A percentile compares a stretch with the other conserved stretches of the same genome.
phyloP scores from a whole-genome alignment of 2,888 invertebrate genomes.

The Trichopoda pennipes region DNA sequence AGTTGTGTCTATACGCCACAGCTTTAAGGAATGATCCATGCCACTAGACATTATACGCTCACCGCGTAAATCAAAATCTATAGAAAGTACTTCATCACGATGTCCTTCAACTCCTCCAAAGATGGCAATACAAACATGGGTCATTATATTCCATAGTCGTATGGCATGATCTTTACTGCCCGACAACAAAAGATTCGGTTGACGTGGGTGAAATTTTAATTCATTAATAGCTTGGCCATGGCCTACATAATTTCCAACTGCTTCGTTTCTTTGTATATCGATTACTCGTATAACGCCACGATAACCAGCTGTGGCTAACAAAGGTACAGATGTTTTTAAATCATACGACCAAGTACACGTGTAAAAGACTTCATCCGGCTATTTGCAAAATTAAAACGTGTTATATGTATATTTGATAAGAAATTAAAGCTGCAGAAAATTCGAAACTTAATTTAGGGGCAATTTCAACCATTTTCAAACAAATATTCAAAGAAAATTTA shows the following conservation, averaged over 20 bases:
- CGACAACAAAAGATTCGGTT: constrained; percentile 90
- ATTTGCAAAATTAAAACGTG: constrained; percentile 26
- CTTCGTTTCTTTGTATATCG: constrained; percentile 90
- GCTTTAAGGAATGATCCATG: constrained; percentile 98
- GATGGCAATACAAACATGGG: constrained; percentile 95
- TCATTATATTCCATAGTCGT: constrained; percentile 96
- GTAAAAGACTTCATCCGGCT: constrained; percentile 97
- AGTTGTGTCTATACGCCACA: constrained; percentile 94
- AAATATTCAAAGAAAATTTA: no score
- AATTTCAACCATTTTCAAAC: no score
- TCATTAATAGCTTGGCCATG: constrained; percentile 96
- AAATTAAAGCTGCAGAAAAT: not conserved
- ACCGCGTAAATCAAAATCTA: constrained; percentile 92
- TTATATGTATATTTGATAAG: not conserved
- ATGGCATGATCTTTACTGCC: constrained; percentile 94
- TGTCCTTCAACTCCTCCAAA: constrained; percentile 99
- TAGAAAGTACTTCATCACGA: constrained; percentile 93
- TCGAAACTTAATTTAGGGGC: no score
- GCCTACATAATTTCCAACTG: constrained; percentile 92
- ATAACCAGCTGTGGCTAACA: constrained; percentile 95
- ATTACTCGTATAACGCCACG: constrained; percentile 95
- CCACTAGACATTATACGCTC: constrained; percentile 96
- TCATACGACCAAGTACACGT: constrained; percentile 98
- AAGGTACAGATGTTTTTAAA: constrained; percentile 88
- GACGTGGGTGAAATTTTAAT: constrained; percentile 94